Evolutionary conservation across 1,140 invertebrate species (phyloP).

Genomic region (Gyrodactylus bullatarudis): DNA sequence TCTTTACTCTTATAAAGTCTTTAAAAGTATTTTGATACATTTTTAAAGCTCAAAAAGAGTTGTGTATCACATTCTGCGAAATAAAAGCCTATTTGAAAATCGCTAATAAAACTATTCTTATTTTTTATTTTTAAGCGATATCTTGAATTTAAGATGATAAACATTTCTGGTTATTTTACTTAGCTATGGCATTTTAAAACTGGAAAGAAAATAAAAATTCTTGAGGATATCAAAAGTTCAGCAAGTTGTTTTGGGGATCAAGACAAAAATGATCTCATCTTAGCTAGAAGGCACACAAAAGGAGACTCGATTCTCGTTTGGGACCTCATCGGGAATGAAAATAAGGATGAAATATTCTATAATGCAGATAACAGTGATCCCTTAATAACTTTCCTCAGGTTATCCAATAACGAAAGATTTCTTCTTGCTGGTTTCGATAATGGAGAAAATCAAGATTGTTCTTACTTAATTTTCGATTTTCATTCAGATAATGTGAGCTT

Average conservation of each 20-base stretch:
- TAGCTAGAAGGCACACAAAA: slow-evolving; percentile 16
- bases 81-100: not conserved
- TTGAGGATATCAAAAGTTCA: slow-evolving; percentile 15
- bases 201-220: slow-evolving; percentile 16
- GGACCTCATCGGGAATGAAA: slow-evolving; percentile 17
- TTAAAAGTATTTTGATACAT: too few species aligned
- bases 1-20: too few species aligned
- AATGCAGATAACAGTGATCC: slow-evolving; percentile 10
- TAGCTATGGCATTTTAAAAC: slow-evolving; percentile 20
- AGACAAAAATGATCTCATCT: slow-evolving; percentile 15
- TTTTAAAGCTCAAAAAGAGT: too few species aligned
- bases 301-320: slow-evolving; percentile 16
- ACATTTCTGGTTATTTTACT: too few species aligned
- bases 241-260: slow-evolving; percentile 8
- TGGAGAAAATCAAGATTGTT: slow-evolving; percentile 16
- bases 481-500: slow-evolving; percentile 11
- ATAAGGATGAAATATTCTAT: slow-evolving; percentile 15
- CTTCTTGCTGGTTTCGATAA: slow-evolving; percentile 17
- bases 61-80: not conserved
- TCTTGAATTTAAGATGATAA: too few species aligned
- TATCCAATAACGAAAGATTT: slow-evolving; percentile 10
- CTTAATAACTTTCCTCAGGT: not conserved
- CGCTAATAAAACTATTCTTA: too few species aligned
- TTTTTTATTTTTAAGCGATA: too few species aligned
- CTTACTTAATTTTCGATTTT: slow-evolving; percentile 19